Conservation (phyloP, 2,888 invertebrate species). For the Stenodera caucasica region DNA sequence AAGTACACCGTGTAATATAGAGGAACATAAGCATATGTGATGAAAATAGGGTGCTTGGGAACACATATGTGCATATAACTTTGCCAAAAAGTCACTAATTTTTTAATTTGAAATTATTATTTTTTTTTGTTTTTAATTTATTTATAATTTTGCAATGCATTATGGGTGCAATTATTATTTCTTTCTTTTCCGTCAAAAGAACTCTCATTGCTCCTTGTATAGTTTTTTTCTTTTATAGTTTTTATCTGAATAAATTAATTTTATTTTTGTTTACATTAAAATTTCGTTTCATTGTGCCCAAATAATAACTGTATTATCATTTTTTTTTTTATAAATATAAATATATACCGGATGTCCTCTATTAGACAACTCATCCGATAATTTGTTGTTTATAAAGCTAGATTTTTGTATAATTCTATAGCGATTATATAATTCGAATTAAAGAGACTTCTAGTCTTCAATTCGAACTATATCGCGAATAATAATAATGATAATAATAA, state of each 20-base stretch:
- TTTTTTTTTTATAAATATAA: slow-evolving; percentile 16
- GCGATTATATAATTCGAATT: too few relatives aligned
- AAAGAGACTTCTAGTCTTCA: too few relatives aligned
- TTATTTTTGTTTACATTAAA: slow-evolving; percentile 15
- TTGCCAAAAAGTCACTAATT: slow-evolving; percentile 19
- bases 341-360: too few relatives aligned
- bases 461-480: too few relatives aligned
- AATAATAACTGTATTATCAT: slow-evolving; percentile 23
- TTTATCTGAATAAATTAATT: slow-evolving; percentile 17
- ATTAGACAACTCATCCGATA: too few relatives aligned
- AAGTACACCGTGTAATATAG: slow-evolving; percentile 49
- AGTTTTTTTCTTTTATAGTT: not conserved
- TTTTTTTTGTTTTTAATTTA: not conserved
- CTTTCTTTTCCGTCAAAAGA: not conserved
- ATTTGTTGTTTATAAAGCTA: too few relatives aligned
- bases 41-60: slow-evolving; percentile 53
- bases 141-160: slow-evolving; percentile 12
- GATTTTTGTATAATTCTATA: too few relatives aligned
- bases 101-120: too few relatives aligned
- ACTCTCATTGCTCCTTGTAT: slow-evolving; percentile 13
- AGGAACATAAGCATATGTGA: slow-evolving; percentile 56
- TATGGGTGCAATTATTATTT: slow-evolving; percentile 23
- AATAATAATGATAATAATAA: too few relatives aligned
- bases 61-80: slow-evolving; percentile 49
- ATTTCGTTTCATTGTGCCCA: slow-evolving; percentile 21